Evolutionary conservation across 2,113 vertebrate species (phyloP), one percentile per base, ranked within the genome.

Genomic region (Centropus unirufus): DNA sequence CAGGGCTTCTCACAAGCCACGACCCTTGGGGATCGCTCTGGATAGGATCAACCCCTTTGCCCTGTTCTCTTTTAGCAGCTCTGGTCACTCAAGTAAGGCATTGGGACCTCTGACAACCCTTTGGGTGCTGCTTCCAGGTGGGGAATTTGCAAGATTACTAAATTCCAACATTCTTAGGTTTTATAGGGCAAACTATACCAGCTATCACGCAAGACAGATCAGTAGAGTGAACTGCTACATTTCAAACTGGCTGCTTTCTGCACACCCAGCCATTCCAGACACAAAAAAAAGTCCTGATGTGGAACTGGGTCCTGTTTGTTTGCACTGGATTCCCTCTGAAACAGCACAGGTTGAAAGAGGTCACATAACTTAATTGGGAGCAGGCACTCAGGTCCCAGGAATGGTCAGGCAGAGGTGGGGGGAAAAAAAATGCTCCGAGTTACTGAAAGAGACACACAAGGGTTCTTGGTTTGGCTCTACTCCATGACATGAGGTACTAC

Each of bases 11-110:
- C 64, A n/a, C 17, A 27, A 47, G 36, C 39, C 8, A 9, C 8
- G 6, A 7, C 32, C 20, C 67, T 14, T 5, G 5, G 32, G 74
- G 36, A 40, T 40, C 0, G 1, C 16, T 51, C 51, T 2, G 21
- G 12, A 51, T 22, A 1, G 1, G 3, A 29, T 15, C 13, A 6
- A 5, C 5, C 46, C 47, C 52, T 30, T 19, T 22, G 63, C 36
- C 44, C 44, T 6, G 32, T 7, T 49, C 42, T 52, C n/a, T 34
- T 21, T 9, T 27, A 1, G 1, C 61, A 15, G 83, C 62, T 34
- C 12, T 0, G 0, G 59, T 7, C 1, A 1, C 64, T 23, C 10
- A 7, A 59, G 29, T 0, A 0, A 59, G 19, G 5, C 8, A 5
- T 7, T 42, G 12, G 40, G 17, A 17, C 18, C 34, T 20, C 30